A percentile compares a stretch with the other conserved stretches of the same genome.
Evolutionary conservation across 2,888 invertebrate genomes (phyloP).

Genomic region (Drosophila affinis): DNA sequence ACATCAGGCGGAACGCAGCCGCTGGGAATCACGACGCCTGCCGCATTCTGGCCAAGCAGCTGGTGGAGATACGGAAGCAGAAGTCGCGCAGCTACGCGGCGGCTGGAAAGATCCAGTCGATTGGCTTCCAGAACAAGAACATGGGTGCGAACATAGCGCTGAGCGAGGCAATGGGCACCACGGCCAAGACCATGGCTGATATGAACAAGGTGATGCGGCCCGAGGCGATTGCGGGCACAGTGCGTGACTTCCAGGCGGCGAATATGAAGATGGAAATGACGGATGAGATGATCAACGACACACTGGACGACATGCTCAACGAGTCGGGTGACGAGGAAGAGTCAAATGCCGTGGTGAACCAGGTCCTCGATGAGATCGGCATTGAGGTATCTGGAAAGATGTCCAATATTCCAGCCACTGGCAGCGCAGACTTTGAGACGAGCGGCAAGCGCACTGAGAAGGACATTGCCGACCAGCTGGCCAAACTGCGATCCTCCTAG

Average conservation of each 20-base stretch:
- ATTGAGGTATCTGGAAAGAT: conserved; percentile 96
- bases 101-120: conserved; percentile 90
- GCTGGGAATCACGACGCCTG: conserved; percentile 94
- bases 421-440: conserved; percentile 85
- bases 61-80: conserved; percentile 94
- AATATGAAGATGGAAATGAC: conserved; percentile 97
- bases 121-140: conserved; percentile 93
- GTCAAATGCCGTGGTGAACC: conserved; percentile 92
- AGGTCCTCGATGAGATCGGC: conserved; percentile 98
- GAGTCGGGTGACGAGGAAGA: conserved; percentile 96
- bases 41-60: conserved; percentile 93
- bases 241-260: conserved; percentile 93
- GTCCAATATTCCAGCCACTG: conserved; percentile 87
- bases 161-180: conserved; percentile 94
- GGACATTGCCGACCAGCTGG: conserved; percentile 90
- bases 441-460: conserved; percentile 86
- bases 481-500: conserved; percentile 85
- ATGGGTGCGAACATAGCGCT: conserved; percentile 95
- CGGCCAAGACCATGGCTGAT: conserved; percentile 93
- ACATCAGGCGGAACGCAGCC: conserved; percentile 95
- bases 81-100: conserved; percentile 92
- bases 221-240: conserved; percentile 91
- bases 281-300: conserved; percentile 97
- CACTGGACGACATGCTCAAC: conserved; percentile 93
- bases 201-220: conserved; percentile 95